Evolutionary conservation across 2,113 vertebrate genomes (phyloP).

Genomic region (Apeltes quadracus): DNA sequence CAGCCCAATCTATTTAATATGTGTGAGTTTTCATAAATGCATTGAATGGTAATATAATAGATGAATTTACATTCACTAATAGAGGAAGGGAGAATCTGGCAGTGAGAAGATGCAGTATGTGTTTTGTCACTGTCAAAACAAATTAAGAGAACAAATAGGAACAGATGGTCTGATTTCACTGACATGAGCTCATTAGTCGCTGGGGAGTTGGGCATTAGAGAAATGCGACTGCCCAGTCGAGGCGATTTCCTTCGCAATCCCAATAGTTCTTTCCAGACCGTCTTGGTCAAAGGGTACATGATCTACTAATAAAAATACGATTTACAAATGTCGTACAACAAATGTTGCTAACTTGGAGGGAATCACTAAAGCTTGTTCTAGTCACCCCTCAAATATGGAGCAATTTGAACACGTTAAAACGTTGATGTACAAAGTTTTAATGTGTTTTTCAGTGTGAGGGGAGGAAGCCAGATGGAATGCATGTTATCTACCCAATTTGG

Average conservation of each 20-base stretch:
- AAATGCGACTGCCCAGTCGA: neutral
- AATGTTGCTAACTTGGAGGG: too few species aligned
- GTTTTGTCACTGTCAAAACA: conserved; percentile 19
- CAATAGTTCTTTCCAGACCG: too few species aligned
- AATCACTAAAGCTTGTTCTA: too few species aligned
- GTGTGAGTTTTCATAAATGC: conserved; percentile 2
- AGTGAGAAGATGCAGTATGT: neutral
- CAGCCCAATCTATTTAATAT: neutral
- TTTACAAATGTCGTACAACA: too few species aligned
- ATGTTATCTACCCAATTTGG: conserved; percentile 23
- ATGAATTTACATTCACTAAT: neutral
- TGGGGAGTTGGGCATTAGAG: conserved; percentile 7
- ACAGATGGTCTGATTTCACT: neutral
- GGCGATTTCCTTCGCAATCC: neutral
- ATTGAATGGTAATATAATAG: neutral
- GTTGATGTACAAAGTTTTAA: too few species aligned
- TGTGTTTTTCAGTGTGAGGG: too few species aligned
- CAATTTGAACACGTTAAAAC: too few species aligned
- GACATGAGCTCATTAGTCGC: neutral
- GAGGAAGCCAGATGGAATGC: too few species aligned
- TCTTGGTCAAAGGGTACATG: too few species aligned
- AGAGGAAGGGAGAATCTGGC: neutral
- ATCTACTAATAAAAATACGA: too few species aligned
- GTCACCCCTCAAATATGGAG: too few species aligned
- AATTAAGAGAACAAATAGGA: conserved; percentile 9